phyloP scores from a whole-genome alignment of 2,888 invertebrate species.

The Odiellus spinosus region DNA sequence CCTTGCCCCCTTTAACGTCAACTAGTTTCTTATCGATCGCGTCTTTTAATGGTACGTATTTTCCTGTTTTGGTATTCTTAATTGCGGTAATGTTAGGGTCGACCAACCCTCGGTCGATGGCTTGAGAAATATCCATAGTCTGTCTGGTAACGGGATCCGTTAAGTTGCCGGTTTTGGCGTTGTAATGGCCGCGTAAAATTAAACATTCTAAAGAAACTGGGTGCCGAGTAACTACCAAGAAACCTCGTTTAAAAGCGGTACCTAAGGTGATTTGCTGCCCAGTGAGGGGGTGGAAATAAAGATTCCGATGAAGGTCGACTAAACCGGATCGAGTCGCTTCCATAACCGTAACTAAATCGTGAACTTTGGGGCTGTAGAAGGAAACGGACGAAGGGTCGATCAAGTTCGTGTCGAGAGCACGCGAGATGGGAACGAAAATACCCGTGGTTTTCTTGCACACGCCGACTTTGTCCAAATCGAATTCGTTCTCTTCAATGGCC shows the following conservation, averaged over 20 bases:
- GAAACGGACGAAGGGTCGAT: conserved; percentile 60
- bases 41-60: conserved; percentile 46
- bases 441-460: conserved; percentile 44
- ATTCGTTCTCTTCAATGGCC: conserved; percentile 48
- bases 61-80: conserved; percentile 33
- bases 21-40: conserved; percentile 26
- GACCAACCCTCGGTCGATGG: conserved; percentile 58
- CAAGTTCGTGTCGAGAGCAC: conserved; percentile 58
- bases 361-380: conserved; percentile 53
- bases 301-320: conserved; percentile 54
- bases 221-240: conserved; percentile 48
- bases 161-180: conserved; percentile 36
- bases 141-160: conserved; percentile 54
- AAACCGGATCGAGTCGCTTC: conserved; percentile 66
- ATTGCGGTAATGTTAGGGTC: conserved; percentile 55
- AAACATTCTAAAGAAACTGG: conserved; percentile 50
- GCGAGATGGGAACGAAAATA: conserved; percentile 47
- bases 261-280: conserved; percentile 38
- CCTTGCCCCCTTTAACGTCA: conserved; percentile 50
- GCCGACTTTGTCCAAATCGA: conserved; percentile 49
- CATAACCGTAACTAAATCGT: conserved; percentile 55
- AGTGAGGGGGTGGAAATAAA: conserved; percentile 58
- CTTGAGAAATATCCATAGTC: conserved; percentile 53
- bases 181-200: conserved; percentile 28
- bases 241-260: conserved; percentile 40